Evolutionary conservation across 2,797 vertebrate species (phyloP), one percentile per base, ranked within the genome.

Genomic region (Lycodopsis pacificus): DNA sequence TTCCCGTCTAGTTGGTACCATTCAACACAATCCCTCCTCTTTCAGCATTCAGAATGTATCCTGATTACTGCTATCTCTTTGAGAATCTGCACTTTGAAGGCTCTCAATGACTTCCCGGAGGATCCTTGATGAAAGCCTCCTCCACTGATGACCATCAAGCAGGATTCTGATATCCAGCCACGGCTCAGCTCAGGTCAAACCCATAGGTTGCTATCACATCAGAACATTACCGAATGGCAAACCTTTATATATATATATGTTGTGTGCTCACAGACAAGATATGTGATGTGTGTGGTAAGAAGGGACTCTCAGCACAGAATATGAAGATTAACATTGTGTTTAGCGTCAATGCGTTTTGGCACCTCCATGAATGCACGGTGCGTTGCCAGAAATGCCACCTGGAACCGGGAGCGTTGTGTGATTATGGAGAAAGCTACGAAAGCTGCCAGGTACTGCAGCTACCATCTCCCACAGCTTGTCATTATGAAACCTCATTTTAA

Each of bases 331-430:
- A 78, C 72, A 76, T 76, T 53, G 44, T 76, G 77, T 82, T 86
- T 81, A 72, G 71, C 25, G 27, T 86, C 79, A 64, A 14, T 84
- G 85, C 87, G 76, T 85, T 76, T 88, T 82, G 79, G 76, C 76
- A 81, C 77, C 46, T 84, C 40, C 76, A 74, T 72, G 74, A 78
- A 65, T 51, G 68, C 36, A 64, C 38, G 34, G 63, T 74, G 59
- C 42, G 32, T 59, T 81, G 84, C 85, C 86, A 88, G 73, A 59
- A 84, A 85, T 71, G 66, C 78, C 88, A 88, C 81, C 82, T 90
- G 89, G 74, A 88, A 80, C 76, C 68, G 63, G 48, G 56, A 83
- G 69, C 27, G 73, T 58, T 58, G 44, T 81, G 73, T 79, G 84
- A 84, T 85, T 85, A 80, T 63, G 66, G 70, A 77, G 69, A 72